Percentiles rank a stretch among this genome's conserved stretches.
Evolutionary conservation across 1,140 invertebrate species (phyloP).

Genomic region (Leptonema lineaticorne): DNA sequence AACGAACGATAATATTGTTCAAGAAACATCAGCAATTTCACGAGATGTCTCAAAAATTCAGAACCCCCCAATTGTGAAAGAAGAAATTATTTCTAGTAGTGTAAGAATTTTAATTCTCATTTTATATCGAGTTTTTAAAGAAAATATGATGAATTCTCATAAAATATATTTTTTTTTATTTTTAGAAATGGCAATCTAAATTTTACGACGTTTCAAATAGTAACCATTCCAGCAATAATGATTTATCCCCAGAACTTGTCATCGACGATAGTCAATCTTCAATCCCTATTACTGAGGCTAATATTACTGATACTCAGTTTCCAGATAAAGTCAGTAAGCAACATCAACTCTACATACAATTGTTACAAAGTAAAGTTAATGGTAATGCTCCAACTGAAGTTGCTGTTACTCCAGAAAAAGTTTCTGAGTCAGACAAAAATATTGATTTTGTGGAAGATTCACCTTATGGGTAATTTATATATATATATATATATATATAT

Average conservation of each 20-base stretch:
- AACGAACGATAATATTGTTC: not conserved
- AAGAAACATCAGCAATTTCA: not conserved
- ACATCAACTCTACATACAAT: slow-evolving; percentile 47
- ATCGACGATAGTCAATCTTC: slow-evolving; percentile 1
- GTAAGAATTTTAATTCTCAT: too few species aligned
- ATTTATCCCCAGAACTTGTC: not conserved
- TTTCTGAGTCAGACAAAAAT: not conserved
- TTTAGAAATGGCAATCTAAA: slow-evolving; percentile 36
- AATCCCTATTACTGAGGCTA: not conserved
- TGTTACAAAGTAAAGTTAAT: slow-evolving; percentile 49
- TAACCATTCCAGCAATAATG: slow-evolving; percentile 26
- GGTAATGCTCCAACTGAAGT: not conserved
- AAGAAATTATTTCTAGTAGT: too few species aligned
- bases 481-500: not conserved
- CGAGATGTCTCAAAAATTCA: not conserved
- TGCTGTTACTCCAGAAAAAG: not conserved
- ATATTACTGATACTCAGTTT: not conserved
- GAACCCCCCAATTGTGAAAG: not conserved
- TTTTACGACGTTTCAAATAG: slow-evolving; percentile 38
- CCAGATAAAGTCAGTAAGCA: slow-evolving; percentile 4
- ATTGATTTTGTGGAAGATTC: not conserved
- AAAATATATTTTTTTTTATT: too few species aligned
- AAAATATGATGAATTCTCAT: too few species aligned
- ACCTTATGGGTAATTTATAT: not conserved
- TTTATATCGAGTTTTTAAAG: too few species aligned